These are phyloP conservation scores for Troides oblongomaculatus DNA, from an alignment of 2,888 invertebrate species.

Conservation along the genomic window DNA sequence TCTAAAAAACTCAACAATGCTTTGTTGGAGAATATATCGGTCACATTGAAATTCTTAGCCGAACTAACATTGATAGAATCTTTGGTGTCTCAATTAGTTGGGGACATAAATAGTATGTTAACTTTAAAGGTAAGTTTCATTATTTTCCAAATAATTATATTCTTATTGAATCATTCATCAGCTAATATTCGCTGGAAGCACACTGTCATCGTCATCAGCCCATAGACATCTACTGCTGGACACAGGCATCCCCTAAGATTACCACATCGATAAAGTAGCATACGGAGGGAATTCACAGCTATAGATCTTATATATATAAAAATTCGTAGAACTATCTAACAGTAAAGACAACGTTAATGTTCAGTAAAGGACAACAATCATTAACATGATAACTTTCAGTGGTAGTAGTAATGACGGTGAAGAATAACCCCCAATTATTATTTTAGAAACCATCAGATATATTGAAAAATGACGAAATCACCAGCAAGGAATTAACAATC, in stretches of 20 bases:
- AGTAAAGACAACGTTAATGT: too few relatives aligned
- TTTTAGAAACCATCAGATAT: slow-evolving; percentile 60
- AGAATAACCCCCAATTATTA: not conserved
- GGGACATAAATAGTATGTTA: slow-evolving; percentile 52
- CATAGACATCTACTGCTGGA: too few relatives aligned
- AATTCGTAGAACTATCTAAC: not conserved
- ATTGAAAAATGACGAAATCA: slow-evolving; percentile 44
- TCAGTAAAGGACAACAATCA: too few relatives aligned
- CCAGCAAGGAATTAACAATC: slow-evolving; percentile 43
- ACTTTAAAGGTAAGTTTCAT: slow-evolving; percentile 54
- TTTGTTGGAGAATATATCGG: slow-evolving; percentile 54
- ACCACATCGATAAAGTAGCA: too few relatives aligned
- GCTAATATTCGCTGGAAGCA: too few relatives aligned
- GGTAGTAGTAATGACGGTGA: not conserved
- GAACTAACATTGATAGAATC: slow-evolving; percentile 59
- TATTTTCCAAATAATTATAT: not conserved
- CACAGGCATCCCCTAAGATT: too few relatives aligned
- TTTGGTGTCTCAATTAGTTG: slow-evolving; percentile 51
- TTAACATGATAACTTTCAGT: not conserved
- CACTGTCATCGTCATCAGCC: too few relatives aligned
- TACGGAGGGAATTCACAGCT: too few relatives aligned
- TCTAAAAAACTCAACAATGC: slow-evolving; percentile 38
- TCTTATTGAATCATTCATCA: too few relatives aligned
- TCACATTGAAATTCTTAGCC: slow-evolving; percentile 58
- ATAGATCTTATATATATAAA: too few relatives aligned